phyloP scores from a whole-genome alignment of 1,140 invertebrate genomes.

The Drosophila prosaltans region DNA sequence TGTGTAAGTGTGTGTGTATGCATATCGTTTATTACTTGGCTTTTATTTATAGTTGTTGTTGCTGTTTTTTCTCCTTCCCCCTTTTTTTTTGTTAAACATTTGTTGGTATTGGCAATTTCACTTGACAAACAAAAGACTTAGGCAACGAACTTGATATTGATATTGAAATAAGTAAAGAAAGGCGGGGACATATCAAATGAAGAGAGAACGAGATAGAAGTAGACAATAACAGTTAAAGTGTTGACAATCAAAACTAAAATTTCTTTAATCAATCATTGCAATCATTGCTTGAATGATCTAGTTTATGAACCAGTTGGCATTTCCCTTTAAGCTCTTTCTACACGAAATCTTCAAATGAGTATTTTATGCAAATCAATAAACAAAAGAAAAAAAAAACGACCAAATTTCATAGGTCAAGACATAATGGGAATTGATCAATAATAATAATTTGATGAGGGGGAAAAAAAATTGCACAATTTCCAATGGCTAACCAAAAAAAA shows the following conservation, averaged over 20 bases:
- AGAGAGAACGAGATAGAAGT: not conserved
- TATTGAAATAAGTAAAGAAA: slow-evolving; percentile 73
- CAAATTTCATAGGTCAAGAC: slow-evolving; percentile 67
- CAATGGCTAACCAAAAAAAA: slow-evolving; percentile 34
- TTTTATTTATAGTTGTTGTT: slow-evolving; percentile 46
- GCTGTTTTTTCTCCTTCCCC: slow-evolving; percentile 7
- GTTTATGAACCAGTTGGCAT: not conserved
- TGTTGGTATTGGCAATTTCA: slow-evolving; percentile 34
- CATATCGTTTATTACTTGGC: slow-evolving; percentile 54
- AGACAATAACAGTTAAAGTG: not conserved
- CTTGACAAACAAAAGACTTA: slow-evolving; percentile 72
- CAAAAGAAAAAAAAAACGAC: slow-evolving; percentile 10
- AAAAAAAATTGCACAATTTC: slow-evolving; percentile 54
- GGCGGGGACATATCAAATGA: slow-evolving; percentile 7
- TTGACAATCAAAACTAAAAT: not conserved
- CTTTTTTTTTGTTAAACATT: slow-evolving; percentile 9
- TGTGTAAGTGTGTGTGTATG: slow-evolving; percentile 48
- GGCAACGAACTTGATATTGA: slow-evolving; percentile 80
- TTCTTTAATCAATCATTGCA: not conserved
- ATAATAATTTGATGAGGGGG: slow-evolving; percentile 23
- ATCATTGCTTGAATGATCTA: not conserved
- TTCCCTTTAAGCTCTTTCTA: not conserved
- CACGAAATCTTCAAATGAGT: not conserved
- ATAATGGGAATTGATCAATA: slow-evolving; percentile 53
- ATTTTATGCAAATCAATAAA: slow-evolving; percentile 67